phyloP scores from a whole-genome alignment of 2,888 invertebrate species.

The Scrobipalpa costella region DNA sequence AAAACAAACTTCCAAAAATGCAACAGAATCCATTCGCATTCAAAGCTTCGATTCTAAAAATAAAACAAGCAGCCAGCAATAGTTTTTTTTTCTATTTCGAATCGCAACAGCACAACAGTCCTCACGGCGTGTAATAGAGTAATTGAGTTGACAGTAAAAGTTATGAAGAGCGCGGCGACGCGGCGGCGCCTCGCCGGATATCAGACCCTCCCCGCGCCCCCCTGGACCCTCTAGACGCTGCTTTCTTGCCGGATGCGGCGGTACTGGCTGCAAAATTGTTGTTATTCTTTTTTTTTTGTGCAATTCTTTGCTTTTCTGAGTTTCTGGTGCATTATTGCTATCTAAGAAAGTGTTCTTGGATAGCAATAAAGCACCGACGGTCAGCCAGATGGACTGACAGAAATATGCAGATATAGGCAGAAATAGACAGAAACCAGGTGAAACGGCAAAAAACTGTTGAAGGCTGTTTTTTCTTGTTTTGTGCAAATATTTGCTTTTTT shows the following conservation, averaged over 20 bases:
- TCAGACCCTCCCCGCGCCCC: conserved; percentile 56
- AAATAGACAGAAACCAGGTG: too few species aligned
- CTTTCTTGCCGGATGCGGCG: conserved; percentile 56
- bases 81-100: background rate
- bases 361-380: too few species aligned
- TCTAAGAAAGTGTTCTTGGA: too few species aligned
- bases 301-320: too few species aligned
- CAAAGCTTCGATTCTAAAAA: background rate
- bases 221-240: conserved; percentile 29
- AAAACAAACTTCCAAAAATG: too few species aligned
- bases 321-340: too few species aligned
- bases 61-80: background rate
- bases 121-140: conserved; percentile 57
- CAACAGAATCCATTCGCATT: background rate
- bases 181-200: conserved; percentile 70
- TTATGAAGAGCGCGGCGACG: conserved; percentile 71
- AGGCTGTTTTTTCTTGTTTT: too few species aligned
- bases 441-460: too few species aligned
- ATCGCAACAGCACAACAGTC: conserved; percentile 1
- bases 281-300: background rate
- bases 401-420: too few species aligned
- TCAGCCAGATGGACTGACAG: too few species aligned
- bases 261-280: conserved; percentile 49
- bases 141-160: conserved; percentile 75
- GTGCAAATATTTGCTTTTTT: too few species aligned